Percentiles rank a stretch among this genome's conserved stretches.
Evolutionary conservation across 2,113 vertebrate genomes (phyloP).

Genomic region (Lycocorax pyrrhopterus): DNA sequence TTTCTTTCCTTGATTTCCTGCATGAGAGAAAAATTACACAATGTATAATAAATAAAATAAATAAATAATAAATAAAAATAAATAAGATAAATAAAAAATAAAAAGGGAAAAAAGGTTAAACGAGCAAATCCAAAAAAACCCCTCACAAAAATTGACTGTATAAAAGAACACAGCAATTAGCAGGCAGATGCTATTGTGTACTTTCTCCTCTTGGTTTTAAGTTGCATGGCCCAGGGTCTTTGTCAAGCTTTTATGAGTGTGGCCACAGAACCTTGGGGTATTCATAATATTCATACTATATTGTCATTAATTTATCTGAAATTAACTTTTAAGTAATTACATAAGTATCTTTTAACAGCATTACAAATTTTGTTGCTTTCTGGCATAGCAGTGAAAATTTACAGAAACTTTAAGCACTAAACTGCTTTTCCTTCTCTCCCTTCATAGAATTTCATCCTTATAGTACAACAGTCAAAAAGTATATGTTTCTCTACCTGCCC

Average conservation of each 20-base stretch:
- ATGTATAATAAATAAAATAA: too few species aligned
- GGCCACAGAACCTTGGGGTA: background rate
- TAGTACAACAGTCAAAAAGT: background rate
- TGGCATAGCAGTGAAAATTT: background rate
- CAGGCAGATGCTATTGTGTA: background rate
- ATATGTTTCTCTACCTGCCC: background rate
- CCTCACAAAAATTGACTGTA: background rate
- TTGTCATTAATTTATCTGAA: background rate
- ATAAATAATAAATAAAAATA: too few species aligned
- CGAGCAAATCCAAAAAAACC: background rate
- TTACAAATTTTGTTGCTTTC: background rate
- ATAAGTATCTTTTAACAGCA: background rate
- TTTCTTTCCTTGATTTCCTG: slow-evolving; percentile 78
- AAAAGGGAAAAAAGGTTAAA: background rate
- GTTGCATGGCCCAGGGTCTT: background rate
- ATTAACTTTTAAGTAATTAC: background rate
- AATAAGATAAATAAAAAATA: too few species aligned
- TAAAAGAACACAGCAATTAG: background rate
- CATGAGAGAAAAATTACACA: background rate
- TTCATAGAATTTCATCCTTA: background rate
- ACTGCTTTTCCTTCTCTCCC: background rate
- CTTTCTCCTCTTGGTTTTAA: background rate
- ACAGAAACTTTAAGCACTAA: background rate
- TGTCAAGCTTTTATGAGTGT: background rate
- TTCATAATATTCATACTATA: background rate